Evolutionary conservation across 2,113 vertebrate genomes (phyloP).

Genomic region (Malurus elegans): DNA sequence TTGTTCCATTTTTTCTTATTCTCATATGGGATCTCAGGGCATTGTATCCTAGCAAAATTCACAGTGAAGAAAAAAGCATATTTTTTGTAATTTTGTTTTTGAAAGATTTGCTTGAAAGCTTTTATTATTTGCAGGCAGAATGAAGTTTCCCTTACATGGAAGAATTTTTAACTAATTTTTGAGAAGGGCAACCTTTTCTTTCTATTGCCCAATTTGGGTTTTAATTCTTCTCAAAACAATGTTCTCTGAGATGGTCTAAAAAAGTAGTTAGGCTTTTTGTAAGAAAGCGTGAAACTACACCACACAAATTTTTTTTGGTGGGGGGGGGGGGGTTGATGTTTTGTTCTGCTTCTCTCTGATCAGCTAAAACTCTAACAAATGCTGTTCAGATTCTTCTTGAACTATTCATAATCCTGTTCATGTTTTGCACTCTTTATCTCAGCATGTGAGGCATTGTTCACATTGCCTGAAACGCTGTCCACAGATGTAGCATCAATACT

Average conservation of each 20-base stretch:
- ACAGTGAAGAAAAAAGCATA: neutral
- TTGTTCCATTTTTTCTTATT: neutral
- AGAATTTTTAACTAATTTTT: neutral
- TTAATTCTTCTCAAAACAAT: neutral
- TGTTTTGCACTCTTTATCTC: neutral
- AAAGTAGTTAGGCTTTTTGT: neutral
- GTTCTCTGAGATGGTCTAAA: neutral
- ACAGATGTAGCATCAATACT: neutral
- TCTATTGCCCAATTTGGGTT: neutral
- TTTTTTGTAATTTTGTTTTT: neutral
- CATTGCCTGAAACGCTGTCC: neutral
- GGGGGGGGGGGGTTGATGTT: neutral
- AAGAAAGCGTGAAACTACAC: neutral
- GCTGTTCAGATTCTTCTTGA: neutral
- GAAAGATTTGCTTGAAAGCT: neutral
- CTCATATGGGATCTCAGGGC: neutral
- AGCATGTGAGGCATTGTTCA: neutral
- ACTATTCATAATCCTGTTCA: neutral
- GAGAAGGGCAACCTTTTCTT: neutral
- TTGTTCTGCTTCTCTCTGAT: neutral
- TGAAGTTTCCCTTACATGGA: neutral
- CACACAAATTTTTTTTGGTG: neutral
- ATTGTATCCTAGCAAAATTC: neutral
- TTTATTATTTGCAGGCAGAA: neutral
- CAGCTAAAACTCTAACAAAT: neutral